A percentile compares a stretch with the other conserved stretches of the same genome.
Evolutionary conservation across 2,113 vertebrate genomes (phyloP).

Genomic region (Tragelaphus imberbis): DNA sequence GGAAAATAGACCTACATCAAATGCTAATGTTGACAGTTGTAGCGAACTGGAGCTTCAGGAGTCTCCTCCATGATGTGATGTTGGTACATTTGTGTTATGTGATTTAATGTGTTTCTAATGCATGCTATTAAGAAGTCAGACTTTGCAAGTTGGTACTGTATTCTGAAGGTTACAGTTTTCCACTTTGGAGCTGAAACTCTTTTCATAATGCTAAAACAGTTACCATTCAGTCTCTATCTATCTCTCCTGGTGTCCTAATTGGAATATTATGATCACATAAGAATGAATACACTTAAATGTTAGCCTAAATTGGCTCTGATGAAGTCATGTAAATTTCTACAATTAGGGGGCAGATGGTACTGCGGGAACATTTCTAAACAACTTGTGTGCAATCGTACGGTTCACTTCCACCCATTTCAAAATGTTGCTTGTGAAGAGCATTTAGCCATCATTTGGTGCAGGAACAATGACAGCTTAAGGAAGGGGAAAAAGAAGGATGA

Average conservation of each 20-base stretch:
- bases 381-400: neutral
- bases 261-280: neutral
- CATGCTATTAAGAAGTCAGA: neutral
- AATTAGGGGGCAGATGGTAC: conserved; percentile 50
- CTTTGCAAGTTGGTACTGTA: neutral
- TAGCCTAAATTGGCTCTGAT: conserved; percentile 37
- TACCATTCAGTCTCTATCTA: neutral
- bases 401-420: conserved; percentile 21
- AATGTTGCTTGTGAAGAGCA: neutral
- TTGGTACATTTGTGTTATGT: neutral
- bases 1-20: neutral
- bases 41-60: neutral
- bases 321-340: conserved; percentile 25
- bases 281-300: conserved; percentile 29
- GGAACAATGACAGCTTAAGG: conserved; percentile 26
- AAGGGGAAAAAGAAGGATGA: neutral
- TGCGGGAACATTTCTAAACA: neutral
- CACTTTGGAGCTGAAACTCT: neutral
- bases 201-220: neutral
- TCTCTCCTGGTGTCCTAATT: conserved; percentile 9
- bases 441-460: neutral
- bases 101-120: neutral
- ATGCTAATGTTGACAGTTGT: neutral
- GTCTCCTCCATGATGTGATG: neutral
- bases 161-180: neutral